Conservation (phyloP, 2,888 invertebrate species). For the Cataglyphis rosenhaueri region DNA sequence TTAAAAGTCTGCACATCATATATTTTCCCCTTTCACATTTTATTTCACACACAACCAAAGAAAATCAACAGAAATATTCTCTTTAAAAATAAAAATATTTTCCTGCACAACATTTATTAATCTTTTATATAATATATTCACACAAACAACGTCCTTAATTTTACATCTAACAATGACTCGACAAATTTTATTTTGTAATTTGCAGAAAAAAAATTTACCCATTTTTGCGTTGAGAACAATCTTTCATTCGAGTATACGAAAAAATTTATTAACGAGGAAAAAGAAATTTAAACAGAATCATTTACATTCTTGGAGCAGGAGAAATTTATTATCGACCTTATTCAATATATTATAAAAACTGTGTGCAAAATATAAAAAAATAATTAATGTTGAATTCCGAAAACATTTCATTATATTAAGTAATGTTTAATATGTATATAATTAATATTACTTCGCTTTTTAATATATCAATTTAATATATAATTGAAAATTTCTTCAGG, state of each 20-base stretch:
- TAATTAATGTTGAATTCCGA: neutral
- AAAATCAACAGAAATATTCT: neutral
- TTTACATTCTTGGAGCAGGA: neutral
- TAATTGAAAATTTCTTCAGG: neutral
- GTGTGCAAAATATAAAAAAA: neutral
- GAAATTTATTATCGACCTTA: neutral
- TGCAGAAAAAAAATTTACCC: constrained; percentile 11
- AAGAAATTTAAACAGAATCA: neutral
- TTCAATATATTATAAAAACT: neutral
- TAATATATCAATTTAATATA: neutral
- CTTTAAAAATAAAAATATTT: constrained; percentile 16
- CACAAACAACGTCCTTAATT: constrained; percentile 28
- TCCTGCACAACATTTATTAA: constrained; percentile 22
- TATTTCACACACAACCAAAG: neutral
- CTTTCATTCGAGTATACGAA: constrained; percentile 23
- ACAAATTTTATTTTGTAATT: constrained; percentile 19
- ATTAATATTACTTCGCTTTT: neutral
- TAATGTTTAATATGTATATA: neutral
- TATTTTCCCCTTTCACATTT: neutral
- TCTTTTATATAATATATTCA: constrained; percentile 8
- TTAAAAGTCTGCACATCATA: neutral
- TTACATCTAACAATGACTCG: constrained; percentile 17
- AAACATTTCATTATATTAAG: constrained; percentile 1
- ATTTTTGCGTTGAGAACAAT: constrained; percentile 8
- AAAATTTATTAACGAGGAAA: constrained; percentile 13